Base-by-base conservation (phyloP, 2,113 vertebrate species). In the Thermophis baileyi region DNA sequence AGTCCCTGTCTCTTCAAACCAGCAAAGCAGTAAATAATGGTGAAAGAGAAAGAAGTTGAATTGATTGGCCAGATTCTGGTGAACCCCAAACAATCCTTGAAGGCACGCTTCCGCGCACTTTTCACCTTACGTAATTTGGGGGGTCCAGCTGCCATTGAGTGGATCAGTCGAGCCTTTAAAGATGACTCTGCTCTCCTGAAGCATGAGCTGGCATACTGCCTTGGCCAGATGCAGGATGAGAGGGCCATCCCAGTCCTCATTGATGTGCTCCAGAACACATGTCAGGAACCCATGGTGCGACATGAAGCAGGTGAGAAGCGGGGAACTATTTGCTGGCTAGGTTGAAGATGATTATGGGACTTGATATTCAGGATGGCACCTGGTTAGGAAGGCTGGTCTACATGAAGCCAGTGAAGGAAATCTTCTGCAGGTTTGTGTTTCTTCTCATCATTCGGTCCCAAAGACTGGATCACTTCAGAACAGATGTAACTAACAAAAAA, bases 191-290 rank as follows among this genome's bases (percentile, higher is more conserved):
- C 97, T 0, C 98, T 99, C 57, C 97, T 99, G 93, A 99, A 99
- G 89, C 99, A 99, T 0, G 99, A 99, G 96, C 96, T 99, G 94
- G 99, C 99, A 0, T 99, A 98, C 95, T 99, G 99, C 95, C 96
- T 99, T 93, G 99, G 99, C 2, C 99, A 99, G 97, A 99, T 99
- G 99, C 98, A 97, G 95, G 99, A 99, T 0, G 81, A 93, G 1
- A 93, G 93, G 0, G 99, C 99, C 88, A 97, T 99, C 90, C 98
- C 99, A 0, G 69, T 97, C 25, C 97, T 99, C 40, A 92, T 93
- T 8, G 91, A 8, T 0, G 98, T 99, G 24, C 97, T 99, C 89
- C 95, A 95, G 85, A 99, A 99, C 94, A 35, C 94, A 0, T 0
- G 9, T 12, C 98, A 99, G 96, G 99, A 99, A 90, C 98, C 99